Base-by-base conservation (phyloP, 1,140 invertebrate genomes). In the Manduca sexta region DNA sequence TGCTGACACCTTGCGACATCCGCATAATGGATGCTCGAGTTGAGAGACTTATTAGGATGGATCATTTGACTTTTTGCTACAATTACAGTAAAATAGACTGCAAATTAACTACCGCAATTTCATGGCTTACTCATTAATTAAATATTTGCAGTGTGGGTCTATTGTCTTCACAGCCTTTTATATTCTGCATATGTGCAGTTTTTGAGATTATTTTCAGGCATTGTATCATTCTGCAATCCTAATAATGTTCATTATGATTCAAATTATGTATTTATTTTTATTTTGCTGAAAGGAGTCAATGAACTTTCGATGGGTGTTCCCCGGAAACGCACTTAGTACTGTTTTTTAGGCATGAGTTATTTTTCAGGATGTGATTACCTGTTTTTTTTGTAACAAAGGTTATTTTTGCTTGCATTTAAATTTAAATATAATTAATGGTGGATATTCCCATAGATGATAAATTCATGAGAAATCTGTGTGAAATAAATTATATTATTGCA, bases 111-210 rank as follows among this genome's bases (percentile, higher is more conserved):
- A 17, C 15, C 12, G n/a, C 30, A 26, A 17, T 52, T 52, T 29
- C 37, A 31, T 12, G 12, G 52, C 42, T 74, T 68, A 65, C 49
- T 68, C 62, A 68, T 59, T 64, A 69, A 52, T 54, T 59, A 69
- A 65, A 77, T 71, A 64, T 64, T 65, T 70, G 60, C 49, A 49
- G 49, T 60, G 46, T 58, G 45, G 43, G 51, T 61, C 53, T 51
- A 49, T 69, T 66, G 63, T 64, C n/a, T n/a, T n/a, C n/a, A n/a
- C n/a, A n/a, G n/a, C n/a, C n/a, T 43, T 5, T 29, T 13, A 29
- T 21, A 43, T 26, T 26, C 8, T 26, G 8, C 21, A 26, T 5
- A 26, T 5, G 8, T 8, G 8, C 4, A 26, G 8, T 26, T 26
- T 3, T 26, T 26, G 21, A n/a, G n/a, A n/a, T n/a, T 26, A 26